Conservation (phyloP, 2,113 vertebrate genomes). For the Dipodomys merriami region DNA sequence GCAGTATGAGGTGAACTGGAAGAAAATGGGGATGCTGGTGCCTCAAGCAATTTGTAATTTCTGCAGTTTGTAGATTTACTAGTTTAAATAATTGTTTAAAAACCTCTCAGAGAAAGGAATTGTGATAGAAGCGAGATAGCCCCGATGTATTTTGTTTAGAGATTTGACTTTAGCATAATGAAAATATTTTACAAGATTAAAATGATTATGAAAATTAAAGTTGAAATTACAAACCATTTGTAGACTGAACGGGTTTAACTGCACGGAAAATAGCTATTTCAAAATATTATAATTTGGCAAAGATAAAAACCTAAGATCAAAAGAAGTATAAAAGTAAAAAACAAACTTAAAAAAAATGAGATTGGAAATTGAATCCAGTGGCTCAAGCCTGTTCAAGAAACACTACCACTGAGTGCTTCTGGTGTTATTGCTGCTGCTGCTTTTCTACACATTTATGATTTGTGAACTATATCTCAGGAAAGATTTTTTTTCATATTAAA, state of each 20-base stretch:
- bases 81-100: slow-evolving; percentile 20
- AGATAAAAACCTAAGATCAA: not conserved
- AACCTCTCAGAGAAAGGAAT: not conserved
- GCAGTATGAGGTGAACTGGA: not conserved
- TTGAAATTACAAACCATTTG: not conserved
- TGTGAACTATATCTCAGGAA: no score
- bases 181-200: slow-evolving; percentile 23
- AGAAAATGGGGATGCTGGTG: not conserved
- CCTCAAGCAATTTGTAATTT: not conserved
- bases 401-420: not conserved
- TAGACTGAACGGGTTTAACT: not conserved
- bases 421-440: no score
- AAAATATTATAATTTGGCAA: slow-evolving; percentile 3
- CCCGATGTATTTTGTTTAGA: not conserved
- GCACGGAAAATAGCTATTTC: not conserved
- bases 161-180: slow-evolving; percentile 9
- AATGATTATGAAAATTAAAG: slow-evolving; percentile 32
- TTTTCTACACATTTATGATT: no score
- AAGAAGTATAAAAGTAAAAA: slow-evolving; percentile 15
- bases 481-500: no score
- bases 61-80: slow-evolving; percentile 21
- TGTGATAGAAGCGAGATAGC: not conserved
- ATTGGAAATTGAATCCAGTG: not conserved
- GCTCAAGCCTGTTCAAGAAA: not conserved
- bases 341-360: not conserved